These are phyloP conservation scores for Cenopis cana DNA, from an alignment of 2,888 invertebrate species.

Conservation along the genomic window DNA sequence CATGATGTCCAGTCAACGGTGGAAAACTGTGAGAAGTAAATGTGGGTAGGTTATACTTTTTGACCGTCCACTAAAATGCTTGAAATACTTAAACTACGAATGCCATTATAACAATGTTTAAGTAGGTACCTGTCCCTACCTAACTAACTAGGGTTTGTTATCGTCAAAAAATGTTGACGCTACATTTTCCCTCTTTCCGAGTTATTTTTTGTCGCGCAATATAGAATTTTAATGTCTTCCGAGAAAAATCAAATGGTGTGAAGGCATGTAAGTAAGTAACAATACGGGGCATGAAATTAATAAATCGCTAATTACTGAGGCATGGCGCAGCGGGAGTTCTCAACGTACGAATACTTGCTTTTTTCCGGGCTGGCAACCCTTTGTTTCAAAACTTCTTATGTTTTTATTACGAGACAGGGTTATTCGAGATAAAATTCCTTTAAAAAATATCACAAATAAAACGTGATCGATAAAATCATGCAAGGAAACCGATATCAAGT, in stretches of 20 bases:
- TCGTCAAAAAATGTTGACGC: too few relatives aligned
- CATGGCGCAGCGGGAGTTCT: constrained; percentile 15
- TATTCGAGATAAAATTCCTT: constrained; percentile 13
- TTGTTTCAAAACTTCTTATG: constrained; percentile 20
- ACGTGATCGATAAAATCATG: constrained; percentile 3
- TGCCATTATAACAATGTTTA: too few relatives aligned
- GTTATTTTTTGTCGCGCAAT: neutral
- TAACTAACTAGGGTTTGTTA: too few relatives aligned
- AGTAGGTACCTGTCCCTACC: too few relatives aligned
- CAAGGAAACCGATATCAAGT: constrained; percentile 4
- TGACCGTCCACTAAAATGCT: too few relatives aligned
- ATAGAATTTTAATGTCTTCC: constrained; percentile 10
- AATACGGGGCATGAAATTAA: constrained; percentile 27
- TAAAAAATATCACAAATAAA: constrained; percentile 3
- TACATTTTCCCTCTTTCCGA: neutral
- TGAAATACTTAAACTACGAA: too few relatives aligned
- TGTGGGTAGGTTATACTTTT: neutral
- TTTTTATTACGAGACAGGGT: constrained; percentile 6
- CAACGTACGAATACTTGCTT: constrained; percentile 22
- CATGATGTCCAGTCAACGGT: constrained; percentile 4
- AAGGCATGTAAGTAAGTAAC: constrained; percentile 27
- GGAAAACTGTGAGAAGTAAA: constrained; percentile 3
- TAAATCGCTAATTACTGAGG: constrained; percentile 24
- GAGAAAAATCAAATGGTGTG: constrained; percentile 32
- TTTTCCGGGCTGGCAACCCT: constrained; percentile 25